These are phyloP conservation scores for Pararge aegeria DNA, from an alignment of 1,140 invertebrate genomes.

Conservation along the genomic window DNA sequence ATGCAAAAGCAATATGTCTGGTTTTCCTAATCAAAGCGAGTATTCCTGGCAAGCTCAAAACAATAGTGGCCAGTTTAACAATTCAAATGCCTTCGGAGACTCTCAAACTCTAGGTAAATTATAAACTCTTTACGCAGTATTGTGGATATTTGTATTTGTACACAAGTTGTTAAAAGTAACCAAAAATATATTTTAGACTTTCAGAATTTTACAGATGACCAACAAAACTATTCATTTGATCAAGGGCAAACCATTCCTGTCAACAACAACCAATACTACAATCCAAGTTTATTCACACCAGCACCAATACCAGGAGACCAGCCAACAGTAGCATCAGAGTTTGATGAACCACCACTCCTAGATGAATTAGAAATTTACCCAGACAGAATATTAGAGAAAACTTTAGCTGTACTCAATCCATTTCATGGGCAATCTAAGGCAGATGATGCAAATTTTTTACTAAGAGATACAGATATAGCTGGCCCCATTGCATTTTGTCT, in stretches of 20 bases:
- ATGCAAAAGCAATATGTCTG: constrained; percentile 8
- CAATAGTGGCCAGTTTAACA: constrained; percentile 57
- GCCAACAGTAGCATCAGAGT: constrained; percentile 52
- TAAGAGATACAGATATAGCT: constrained; percentile 95
- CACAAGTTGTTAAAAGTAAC: neutral
- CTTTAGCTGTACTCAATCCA: constrained; percentile 93
- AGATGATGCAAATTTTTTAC: constrained; percentile 88
- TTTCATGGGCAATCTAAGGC: constrained; percentile 86
- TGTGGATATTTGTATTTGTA: too few relatives aligned
- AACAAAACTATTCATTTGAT: constrained; percentile 68
- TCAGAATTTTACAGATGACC: constrained; percentile 70
- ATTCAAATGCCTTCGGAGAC: constrained; percentile 58
- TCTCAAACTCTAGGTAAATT: constrained; percentile 59
- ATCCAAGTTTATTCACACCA: constrained; percentile 77
- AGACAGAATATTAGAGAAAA: constrained; percentile 94
- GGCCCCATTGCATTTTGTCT: constrained; percentile 97
- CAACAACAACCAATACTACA: constrained; percentile 72
- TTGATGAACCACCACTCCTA: constrained; percentile 90
- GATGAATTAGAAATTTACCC: constrained; percentile 97
- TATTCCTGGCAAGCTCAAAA: constrained; percentile 70
- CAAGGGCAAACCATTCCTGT: constrained; percentile 55
- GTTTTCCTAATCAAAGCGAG: constrained; percentile 52
- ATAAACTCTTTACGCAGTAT: too few relatives aligned
- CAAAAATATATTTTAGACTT: constrained; percentile 54
- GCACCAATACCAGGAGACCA: constrained; percentile 66